A percentile compares a stretch with the other conserved stretches of the same genome.
Conservation (phyloP, 2,113 vertebrate genomes). For the Numida meleagris region DNA sequence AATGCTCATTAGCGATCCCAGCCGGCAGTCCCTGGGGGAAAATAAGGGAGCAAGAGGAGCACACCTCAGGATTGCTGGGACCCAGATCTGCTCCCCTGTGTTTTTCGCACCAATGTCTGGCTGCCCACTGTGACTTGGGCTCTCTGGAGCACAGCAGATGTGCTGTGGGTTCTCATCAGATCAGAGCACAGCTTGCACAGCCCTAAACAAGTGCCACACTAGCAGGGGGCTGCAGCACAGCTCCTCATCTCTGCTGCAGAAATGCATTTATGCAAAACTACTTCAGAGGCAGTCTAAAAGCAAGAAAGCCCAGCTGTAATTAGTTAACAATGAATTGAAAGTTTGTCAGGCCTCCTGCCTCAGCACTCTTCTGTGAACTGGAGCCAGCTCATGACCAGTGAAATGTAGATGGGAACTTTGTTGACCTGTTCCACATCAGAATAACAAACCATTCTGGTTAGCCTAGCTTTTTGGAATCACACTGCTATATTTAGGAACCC, state of each 20-base stretch:
- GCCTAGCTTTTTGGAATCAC: neutral
- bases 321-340: neutral
- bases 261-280: neutral
- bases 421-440: neutral
- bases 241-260: neutral
- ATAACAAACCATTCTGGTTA: neutral
- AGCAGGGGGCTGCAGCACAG: neutral
- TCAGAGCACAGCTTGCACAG: neutral
- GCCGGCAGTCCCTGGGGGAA: neutral
- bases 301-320: slow-evolving; percentile 13
- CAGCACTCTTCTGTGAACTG: neutral
- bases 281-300: slow-evolving; percentile 13
- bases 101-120: neutral
- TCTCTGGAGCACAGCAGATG: neutral
- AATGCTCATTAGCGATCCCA: accelerated
- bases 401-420: neutral
- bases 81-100: neutral
- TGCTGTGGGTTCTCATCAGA: neutral
- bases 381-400: neutral
- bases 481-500: neutral
- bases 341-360: neutral
- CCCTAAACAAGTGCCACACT: accelerated
- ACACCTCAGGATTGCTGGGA: neutral
- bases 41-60: accelerated
- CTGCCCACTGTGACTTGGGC: neutral